Conservation (phyloP, 2,113 vertebrate species). For the Catagonus wagneri region DNA sequence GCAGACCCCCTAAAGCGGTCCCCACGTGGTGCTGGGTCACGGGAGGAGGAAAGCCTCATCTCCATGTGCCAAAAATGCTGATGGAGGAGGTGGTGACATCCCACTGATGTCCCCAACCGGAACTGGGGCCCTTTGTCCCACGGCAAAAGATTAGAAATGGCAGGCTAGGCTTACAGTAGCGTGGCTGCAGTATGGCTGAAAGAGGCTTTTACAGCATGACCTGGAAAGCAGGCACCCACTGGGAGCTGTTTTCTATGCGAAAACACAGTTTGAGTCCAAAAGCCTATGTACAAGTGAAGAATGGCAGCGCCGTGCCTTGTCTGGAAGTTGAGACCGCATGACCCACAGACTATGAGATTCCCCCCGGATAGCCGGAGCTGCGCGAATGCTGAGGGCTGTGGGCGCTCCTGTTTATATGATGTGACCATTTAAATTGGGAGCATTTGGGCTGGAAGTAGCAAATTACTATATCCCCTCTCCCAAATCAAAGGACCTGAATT, state of each 20-base stretch:
- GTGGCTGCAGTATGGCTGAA: background rate
- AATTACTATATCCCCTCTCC: constrained; percentile 16
- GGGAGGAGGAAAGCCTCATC: background rate
- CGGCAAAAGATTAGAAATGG: background rate
- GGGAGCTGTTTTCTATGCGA: background rate
- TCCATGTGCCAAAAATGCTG: fast-evolving
- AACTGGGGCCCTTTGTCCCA: background rate
- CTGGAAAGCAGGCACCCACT: background rate
- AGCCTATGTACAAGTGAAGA: background rate
- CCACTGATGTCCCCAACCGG: background rate
- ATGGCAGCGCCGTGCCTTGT: background rate
- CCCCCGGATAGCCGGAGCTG: background rate
- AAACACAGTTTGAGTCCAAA: background rate
- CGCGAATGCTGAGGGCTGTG: background rate
- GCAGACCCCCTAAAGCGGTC: background rate
- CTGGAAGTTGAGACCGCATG: background rate
- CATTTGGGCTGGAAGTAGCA: background rate
- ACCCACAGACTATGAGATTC: background rate
- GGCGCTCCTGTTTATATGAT: constrained; percentile 15
- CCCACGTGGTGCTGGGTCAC: fast-evolving
- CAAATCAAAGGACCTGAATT: constrained; percentile 11
- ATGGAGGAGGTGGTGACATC: background rate
- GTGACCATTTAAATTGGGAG: background rate
- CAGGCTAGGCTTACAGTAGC: background rate
- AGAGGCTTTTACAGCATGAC: background rate